phyloP scores from a whole-genome alignment of 2,797 vertebrate species.

The Rhynchotus rufescens region DNA sequence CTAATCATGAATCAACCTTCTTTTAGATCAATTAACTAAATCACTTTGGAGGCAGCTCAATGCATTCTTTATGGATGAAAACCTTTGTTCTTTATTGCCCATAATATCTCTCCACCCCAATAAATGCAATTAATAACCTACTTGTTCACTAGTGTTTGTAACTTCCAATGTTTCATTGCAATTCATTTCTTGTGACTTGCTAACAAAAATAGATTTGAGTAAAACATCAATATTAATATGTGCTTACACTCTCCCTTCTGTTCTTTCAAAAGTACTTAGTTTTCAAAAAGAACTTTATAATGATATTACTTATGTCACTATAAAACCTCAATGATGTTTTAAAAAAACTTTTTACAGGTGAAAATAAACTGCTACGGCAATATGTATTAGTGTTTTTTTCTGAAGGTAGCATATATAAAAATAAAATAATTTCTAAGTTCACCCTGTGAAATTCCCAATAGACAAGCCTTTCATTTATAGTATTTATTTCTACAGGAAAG shows the following conservation, averaged over 20 bases:
- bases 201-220: constrained; percentile 64
- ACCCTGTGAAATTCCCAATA: background rate
- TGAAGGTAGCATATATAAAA: background rate
- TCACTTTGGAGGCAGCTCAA: constrained; percentile 65
- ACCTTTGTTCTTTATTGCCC: constrained; percentile 65
- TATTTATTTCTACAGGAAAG: constrained; percentile 41
- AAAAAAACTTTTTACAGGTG: background rate
- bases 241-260: constrained; percentile 12
- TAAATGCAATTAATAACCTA: constrained; percentile 71
- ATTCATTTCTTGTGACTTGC: constrained; percentile 61
- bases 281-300: constrained; percentile 50
- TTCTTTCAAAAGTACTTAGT: constrained; percentile 53
- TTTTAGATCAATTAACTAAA: constrained; percentile 80
- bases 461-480: constrained; percentile 20
- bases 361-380: background rate
- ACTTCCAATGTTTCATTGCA: constrained; percentile 41
- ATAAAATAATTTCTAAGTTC: background rate
- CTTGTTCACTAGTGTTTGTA: constrained; percentile 45
- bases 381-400: background rate
- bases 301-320: background rate
- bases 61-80: constrained; percentile 72
- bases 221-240: constrained; percentile 67
- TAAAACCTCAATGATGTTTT: constrained; percentile 1
- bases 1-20: constrained; percentile 75
- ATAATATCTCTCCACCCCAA: constrained; percentile 62